phyloP scores from a whole-genome alignment of 2,797 vertebrate species.

The Acrossocheilus wenchowensis region DNA sequence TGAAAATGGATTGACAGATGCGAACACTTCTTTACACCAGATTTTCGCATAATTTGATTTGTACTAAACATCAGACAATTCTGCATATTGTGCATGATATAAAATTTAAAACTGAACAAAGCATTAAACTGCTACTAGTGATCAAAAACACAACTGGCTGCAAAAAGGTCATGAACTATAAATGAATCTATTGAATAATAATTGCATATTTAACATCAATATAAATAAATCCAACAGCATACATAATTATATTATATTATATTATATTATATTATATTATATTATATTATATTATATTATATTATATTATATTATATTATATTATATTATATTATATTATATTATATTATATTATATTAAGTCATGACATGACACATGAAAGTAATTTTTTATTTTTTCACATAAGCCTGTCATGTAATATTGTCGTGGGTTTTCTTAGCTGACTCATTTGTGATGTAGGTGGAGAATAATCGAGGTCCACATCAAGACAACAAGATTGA shows the following conservation, averaged over 20 bases:
- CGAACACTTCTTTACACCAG: not conserved
- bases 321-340: not conserved
- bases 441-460: conserved; percentile 27
- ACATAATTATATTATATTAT: too few relatives aligned
- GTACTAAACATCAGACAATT: not conserved
- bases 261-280: too few relatives aligned
- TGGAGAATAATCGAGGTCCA: not conserved
- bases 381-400: not conserved
- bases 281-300: too few relatives aligned
- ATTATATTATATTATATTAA: not conserved
- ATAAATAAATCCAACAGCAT: not conserved
- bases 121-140: not conserved
- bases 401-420: not conserved
- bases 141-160: not conserved
- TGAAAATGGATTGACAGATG: not conserved
- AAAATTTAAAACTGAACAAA: not conserved
- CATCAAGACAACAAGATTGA: conserved; percentile 15
- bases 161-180: not conserved
- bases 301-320: too few relatives aligned
- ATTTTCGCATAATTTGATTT: not conserved
- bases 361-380: not conserved
- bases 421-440: not conserved
- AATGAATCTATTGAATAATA: not conserved
- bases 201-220: not conserved
- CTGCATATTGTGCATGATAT: not conserved